Base-by-base conservation (phyloP, 2,888 invertebrate genomes). In the Ennomos fuscantarius region DNA sequence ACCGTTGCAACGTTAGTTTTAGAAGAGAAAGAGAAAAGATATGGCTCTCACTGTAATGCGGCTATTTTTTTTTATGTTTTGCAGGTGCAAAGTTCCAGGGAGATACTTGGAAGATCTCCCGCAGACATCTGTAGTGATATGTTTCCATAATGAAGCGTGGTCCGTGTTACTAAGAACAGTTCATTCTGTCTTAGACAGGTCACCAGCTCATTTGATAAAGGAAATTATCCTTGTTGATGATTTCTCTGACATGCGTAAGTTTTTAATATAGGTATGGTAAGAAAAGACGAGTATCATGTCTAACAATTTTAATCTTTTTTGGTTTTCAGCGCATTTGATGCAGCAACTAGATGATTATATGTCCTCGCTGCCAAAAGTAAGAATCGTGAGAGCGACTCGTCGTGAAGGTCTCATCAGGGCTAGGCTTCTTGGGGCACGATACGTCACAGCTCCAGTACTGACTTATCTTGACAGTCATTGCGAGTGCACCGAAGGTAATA, bases 71-170 rank as follows among this genome's bases (percentile, higher is more conserved):
- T 24, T 6, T 24, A n/a, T 24, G 24, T 62, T 58, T 56, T 55
- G 8, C 88, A 97, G 97, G 96, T 97, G 97, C 81, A 97, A 97
- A 86, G 94, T 95, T 65, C 93, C 96, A 0, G 94, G 93, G 9
- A 93, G 95, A 42, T 96, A 96, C 81, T 77, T 92, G 58, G 90
- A 93, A 48, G 93, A 95, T 66, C 93, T 98, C 51, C 98, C 98
- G 0, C 93, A 95, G 55, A 98, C 98, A 0, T 96, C 98, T 44
- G 98, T 99, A 15, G 96, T 99, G 63, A 96, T 99, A 76, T 98
- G 98, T 84, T 99, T 99, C 92, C 99, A 99, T 93, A 99, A 99
- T 87, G 99, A 99, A 91, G 99, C 99, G 0, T 99, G 99, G 99
- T 98, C 98, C 0, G 99, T 99, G 10, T 93, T 99, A 31, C 88